Evolutionary conservation across 2,797 vertebrate genomes (phyloP).

Genomic region (Lutjanus campechanus): DNA sequence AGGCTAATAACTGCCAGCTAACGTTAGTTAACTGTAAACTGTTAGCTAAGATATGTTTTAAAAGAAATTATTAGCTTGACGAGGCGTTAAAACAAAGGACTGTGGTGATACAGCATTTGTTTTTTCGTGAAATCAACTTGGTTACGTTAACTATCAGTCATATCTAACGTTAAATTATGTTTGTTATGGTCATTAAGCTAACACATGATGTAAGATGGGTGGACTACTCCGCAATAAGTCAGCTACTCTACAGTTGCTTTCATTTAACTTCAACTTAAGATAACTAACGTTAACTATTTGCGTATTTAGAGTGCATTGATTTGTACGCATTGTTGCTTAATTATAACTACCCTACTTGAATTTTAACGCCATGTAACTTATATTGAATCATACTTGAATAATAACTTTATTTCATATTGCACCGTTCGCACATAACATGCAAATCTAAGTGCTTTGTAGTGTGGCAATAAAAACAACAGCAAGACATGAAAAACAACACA

Average conservation of each 20-base stretch:
- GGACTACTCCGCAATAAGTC: neutral
- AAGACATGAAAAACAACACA: too few relatives aligned
- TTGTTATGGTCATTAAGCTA: neutral
- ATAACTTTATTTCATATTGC: too few relatives aligned
- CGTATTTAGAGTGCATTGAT: neutral
- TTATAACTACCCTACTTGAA: accelerated
- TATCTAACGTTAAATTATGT: neutral
- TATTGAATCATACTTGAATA: neutral
- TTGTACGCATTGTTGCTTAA: neutral
- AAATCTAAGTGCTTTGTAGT: too few relatives aligned
- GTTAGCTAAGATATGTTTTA: too few relatives aligned
- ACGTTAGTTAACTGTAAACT: neutral
- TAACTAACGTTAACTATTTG: neutral
- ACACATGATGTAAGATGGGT: conserved; percentile 18
- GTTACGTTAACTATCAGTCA: too few relatives aligned
- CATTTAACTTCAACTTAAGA: accelerated
- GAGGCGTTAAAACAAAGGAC: neutral
- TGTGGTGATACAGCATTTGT: neutral
- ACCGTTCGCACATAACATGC: too few relatives aligned
- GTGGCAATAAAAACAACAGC: too few relatives aligned
- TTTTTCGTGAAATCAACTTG: neutral
- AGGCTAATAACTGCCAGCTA: conserved; percentile 18
- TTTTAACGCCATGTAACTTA: neutral
- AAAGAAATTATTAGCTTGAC: neutral
- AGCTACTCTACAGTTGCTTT: neutral